These are phyloP conservation scores for Drosophila auraria DNA, from an alignment of 1,140 invertebrate genomes.

Conservation along the genomic window DNA sequence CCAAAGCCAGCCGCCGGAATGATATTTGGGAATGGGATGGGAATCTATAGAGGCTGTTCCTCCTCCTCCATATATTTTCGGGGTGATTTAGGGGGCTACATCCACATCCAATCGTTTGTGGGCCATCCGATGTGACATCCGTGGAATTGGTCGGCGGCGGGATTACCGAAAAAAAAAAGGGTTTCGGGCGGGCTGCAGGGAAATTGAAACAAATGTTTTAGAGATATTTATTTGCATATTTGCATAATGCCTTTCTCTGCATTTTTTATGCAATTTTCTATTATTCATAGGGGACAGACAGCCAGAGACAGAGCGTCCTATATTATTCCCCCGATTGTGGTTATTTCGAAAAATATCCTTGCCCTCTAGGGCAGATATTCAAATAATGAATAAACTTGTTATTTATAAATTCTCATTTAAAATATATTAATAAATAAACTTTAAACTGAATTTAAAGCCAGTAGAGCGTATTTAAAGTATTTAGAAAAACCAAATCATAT, in stretches of 20 bases:
- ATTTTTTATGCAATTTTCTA: slow-evolving; percentile 72
- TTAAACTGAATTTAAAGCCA: no score
- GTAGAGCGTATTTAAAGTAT: no score
- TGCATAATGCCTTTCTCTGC: slow-evolving; percentile 65
- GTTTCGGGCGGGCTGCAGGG: slow-evolving; percentile 1
- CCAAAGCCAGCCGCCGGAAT: slow-evolving; percentile 16
- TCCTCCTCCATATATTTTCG: not conserved
- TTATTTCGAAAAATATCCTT: not conserved
- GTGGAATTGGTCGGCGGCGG: slow-evolving; percentile 12
- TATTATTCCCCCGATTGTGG: not conserved
- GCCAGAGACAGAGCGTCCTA: not conserved
- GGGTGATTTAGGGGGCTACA: slow-evolving; percentile 7
- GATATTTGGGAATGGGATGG: not conserved
- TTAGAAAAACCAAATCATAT: no score
- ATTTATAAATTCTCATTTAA: not conserved
- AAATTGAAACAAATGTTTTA: slow-evolving; percentile 82
- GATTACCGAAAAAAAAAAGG: not conserved
- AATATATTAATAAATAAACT: no score
- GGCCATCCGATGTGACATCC: slow-evolving; percentile 59
- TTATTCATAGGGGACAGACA: slow-evolving; percentile 57
- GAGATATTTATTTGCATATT: slow-evolving; percentile 82
- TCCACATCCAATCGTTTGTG: slow-evolving; percentile 62
- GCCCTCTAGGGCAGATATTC: no score
- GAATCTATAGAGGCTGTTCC: not conserved
- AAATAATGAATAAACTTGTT: no score